These are phyloP conservation scores for Adela reaumurella DNA, from an alignment of 2,888 invertebrate species.

Conservation along the genomic window DNA sequence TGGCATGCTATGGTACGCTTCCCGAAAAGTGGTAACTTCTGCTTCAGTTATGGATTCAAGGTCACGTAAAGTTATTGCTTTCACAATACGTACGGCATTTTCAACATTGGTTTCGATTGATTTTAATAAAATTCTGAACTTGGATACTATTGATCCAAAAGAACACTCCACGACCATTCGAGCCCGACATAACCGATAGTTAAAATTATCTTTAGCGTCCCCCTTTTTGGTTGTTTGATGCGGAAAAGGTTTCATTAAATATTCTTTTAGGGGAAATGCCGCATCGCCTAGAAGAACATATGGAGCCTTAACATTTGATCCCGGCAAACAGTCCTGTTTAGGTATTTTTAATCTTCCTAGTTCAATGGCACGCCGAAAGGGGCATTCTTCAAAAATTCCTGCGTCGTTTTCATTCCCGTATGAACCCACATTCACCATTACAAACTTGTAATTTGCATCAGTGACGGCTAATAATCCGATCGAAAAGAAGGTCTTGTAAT, in stretches of 20 bases:
- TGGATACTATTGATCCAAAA: constrained; percentile 8
- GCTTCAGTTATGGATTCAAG: too few species aligned
- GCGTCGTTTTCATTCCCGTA: constrained; percentile 11
- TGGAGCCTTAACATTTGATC: too few species aligned
- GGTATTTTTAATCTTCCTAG: constrained; percentile 5
- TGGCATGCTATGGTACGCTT: too few species aligned
- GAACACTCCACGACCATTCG: constrained; percentile 7
- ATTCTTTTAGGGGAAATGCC: too few species aligned
- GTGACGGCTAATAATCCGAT: constrained; percentile 9
- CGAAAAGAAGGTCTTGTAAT: constrained; percentile 7
- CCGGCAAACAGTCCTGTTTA: too few species aligned
- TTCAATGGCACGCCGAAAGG: constrained; percentile 6
- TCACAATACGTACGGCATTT: constrained; percentile 3
- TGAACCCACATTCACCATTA: constrained; percentile 9
- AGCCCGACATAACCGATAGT: constrained; percentile 5
- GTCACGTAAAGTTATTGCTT: too few species aligned
- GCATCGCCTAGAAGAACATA: too few species aligned
- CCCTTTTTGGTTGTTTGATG: constrained; percentile 1
- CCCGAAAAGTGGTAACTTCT: too few species aligned
- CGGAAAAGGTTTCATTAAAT: too few species aligned
- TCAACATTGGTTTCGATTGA: constrained; percentile 7
- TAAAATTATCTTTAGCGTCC: constrained; percentile 5
- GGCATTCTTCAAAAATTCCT: constrained; percentile 8
- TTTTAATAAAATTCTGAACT: constrained; percentile 6
- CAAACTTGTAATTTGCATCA: constrained; percentile 10